Base-by-base conservation (phyloP, 92 coral and sea anemone genomes). In the Ricordea florida region DNA sequence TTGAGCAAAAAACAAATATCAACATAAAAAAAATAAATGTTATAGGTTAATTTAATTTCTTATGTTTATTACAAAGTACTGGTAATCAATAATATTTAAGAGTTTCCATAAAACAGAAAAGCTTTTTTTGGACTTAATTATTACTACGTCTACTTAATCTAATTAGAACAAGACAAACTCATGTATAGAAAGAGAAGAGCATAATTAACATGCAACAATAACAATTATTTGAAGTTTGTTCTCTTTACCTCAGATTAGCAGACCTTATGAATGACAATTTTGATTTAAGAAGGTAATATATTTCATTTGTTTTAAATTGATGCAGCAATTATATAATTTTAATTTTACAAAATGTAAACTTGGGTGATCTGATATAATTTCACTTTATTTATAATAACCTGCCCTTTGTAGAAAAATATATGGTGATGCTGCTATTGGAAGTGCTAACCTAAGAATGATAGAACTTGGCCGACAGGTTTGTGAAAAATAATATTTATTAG, bases 231-330 rank as follows among this genome's bases (percentile, higher is more conserved):
- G n/a, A n/a, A n/a, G n/a, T n/a, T n/a, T n/a, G n/a, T n/a, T n/a
- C n/a, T 47, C 13, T 31, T 18, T 53, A 40, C 21, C 38, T 10
- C 41, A 85, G 91, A 57, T 53, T 85, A 10, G 72, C 82, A 55
- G 69, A 62, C n/a, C 44, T 85, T 13, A 79, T 85, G 91, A 65
- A 85, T 49, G 57, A 79, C 62, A 85, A 85, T 25, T 85, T 85
- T 79, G 91, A 85, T 47, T 52, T 79, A 2, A 60, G 91, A 66
- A 79, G 91, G 91, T 85, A 50, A 16, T n/a, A n/a, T n/a, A n/a
- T n/a, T n/a, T n/a, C n/a, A n/a, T n/a, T n/a, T n/a, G n/a, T n/a
- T n/a, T n/a, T n/a, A n/a, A n/a, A n/a, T n/a, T n/a, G n/a, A n/a
- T n/a, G n/a, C n/a, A n/a, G n/a, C n/a, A n/a, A n/a, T n/a, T n/a